Evolutionary conservation across 1,140 invertebrate genomes (phyloP), one percentile per base, ranked within the genome.

Genomic region (Halictus rubicundus): DNA sequence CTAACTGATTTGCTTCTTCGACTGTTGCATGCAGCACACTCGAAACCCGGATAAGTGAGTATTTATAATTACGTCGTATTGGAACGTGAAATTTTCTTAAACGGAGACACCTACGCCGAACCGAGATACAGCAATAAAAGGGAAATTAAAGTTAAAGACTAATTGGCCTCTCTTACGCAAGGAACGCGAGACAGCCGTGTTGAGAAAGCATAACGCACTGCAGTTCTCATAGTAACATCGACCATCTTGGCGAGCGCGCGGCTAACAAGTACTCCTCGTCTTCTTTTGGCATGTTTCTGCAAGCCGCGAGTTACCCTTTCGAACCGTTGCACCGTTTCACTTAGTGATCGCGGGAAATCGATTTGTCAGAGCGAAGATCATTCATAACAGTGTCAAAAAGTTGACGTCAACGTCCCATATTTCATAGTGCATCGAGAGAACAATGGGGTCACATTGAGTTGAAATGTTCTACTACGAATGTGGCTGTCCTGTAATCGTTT

Each of bases 161-260:
- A 81, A 84, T 80, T 74, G 54, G 71, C 52, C 57, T 21, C 21
- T 80, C 76, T 89, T 89, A 87, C 61, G 83, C 78, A 88, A 88
- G 74, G 65, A 59, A 66, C 70, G 27, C 49, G 21, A 42, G 54
- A 57, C 25, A 66, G 54, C 60, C 80, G 78, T 90, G 89, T 91
- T 90, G 89, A 90, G 88, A 92, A 92, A 92, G 90, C 90, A 91
- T 91, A 91, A 89, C 90, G 89, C 80, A 75, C 80, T 66, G 68
- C 42, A 23, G 49, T 65, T 78, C 80, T 78, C 80, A 81, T 61
- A 79, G 61, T 60, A 68, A n/a, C 63, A 66, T 66, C 78, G 70
- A 73, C 78, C 78, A 73, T 79, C 78, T 66, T 57, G 42, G 78
- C 49, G 71, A 79, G 59, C 74, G 78, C 49, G 42, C 23, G 68